Conservation (phyloP, 2,113 vertebrate genomes). For the Stomatorhinus ivindoensis region DNA sequence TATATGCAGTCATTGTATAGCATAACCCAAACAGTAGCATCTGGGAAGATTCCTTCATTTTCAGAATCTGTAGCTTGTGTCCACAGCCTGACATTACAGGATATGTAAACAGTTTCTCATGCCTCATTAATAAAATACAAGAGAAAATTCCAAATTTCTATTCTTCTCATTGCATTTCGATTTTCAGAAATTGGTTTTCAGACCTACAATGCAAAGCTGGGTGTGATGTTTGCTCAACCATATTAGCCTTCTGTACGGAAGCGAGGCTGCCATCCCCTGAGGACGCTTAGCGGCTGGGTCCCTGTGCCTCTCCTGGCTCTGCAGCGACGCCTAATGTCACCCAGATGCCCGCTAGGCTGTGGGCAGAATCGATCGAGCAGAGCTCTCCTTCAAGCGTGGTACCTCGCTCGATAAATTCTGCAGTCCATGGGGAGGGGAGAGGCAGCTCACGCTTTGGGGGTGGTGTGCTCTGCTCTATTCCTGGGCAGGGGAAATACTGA, state of each 20-base stretch:
- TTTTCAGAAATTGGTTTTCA: not conserved
- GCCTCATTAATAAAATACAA: not conserved
- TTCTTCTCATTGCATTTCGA: not conserved
- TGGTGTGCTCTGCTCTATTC: not conserved
- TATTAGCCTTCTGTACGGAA: not conserved
- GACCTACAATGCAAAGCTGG: not conserved
- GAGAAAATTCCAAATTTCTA: not conserved
- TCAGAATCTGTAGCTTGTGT: not conserved
- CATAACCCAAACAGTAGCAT: not conserved
- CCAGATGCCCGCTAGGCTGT: not conserved
- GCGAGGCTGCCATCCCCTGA: not conserved
- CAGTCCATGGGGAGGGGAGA: not conserved
- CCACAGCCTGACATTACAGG: not conserved
- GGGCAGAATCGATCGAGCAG: not conserved
- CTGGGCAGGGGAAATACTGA: not conserved
- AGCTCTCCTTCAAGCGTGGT: not conserved
- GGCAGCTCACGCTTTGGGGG: not conserved
- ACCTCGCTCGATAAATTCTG: not conserved
- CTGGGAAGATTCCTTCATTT: not conserved
- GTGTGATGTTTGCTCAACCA: not conserved
- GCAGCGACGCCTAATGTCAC: not conserved
- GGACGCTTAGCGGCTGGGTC: not conserved
- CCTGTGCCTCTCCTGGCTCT: not conserved
- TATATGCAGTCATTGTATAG: not conserved
- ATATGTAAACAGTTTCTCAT: not conserved